phyloP scores from a whole-genome alignment of 2,888 invertebrate genomes.

The Synanthedon formicaeformis region DNA sequence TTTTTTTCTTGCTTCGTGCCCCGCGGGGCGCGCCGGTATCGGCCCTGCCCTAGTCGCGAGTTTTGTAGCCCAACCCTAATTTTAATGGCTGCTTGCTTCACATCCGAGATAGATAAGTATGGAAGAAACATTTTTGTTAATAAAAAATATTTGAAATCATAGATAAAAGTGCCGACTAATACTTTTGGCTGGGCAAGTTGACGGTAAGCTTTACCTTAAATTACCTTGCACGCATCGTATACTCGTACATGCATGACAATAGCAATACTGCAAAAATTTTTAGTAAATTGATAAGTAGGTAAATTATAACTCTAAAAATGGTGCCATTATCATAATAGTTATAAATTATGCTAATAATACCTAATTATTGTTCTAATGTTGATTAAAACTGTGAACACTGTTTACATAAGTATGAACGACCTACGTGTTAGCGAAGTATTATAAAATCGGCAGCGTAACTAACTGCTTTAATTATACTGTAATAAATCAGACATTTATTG shows the following conservation, averaged over 20 bases:
- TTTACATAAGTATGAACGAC: not conserved
- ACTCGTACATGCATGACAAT: too few relatives aligned
- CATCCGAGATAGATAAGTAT: conserved; percentile 57
- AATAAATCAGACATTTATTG: conserved; percentile 45
- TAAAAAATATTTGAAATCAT: not conserved
- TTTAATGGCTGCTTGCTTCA: conserved; percentile 67
- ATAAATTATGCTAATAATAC: too few relatives aligned
- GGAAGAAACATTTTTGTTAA: conserved; percentile 27
- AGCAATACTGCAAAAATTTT: too few relatives aligned
- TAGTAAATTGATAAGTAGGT: too few relatives aligned
- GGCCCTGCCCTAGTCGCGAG: conserved; percentile 60
- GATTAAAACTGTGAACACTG: not conserved
- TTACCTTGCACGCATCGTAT: too few relatives aligned
- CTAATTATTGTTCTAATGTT: too few relatives aligned
- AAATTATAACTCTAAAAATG: too few relatives aligned
- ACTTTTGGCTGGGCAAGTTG: too few relatives aligned
- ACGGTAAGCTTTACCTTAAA: too few relatives aligned
- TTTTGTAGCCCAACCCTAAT: conserved; percentile 67
- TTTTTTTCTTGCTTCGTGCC: conserved; percentile 35
- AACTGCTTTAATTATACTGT: conserved; percentile 48
- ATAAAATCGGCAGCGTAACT: conserved; percentile 37
- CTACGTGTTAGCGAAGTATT: not conserved
- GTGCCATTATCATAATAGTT: too few relatives aligned
- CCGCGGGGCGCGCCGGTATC: conserved; percentile 44
- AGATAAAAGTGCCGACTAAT: not conserved